These are phyloP conservation scores for mouse (Mus musculus) DNA, from an alignment of 2,113 vertebrate genomes.

Conservation along the genomic window GRCm39 chr7:75057501-75058000, in stretches of 20 bases:
- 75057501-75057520: background rate
- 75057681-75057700: background rate
- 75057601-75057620: background rate
- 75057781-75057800: background rate
- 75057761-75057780: background rate
- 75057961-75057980: background rate
- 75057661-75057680: conserved; percentile 19
- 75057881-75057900: conserved; percentile 2
- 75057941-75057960: background rate
- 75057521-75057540: background rate
- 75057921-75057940: conserved; percentile 25
- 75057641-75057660: conserved; percentile 40
- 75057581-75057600: background rate
- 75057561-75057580: background rate
- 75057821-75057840: conserved; percentile 3
- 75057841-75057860: conserved; percentile 1
- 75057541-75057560: background rate
- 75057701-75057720: background rate
- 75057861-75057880: conserved; percentile 16
- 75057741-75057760: background rate
- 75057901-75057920: conserved; percentile 55
- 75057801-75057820: conserved; percentile 32
- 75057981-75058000: background rate
- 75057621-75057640: background rate
- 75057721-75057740: background rate